Conservation (phyloP, 2,113 vertebrate genomes). For the Hypomesus transpacificus region DNA sequence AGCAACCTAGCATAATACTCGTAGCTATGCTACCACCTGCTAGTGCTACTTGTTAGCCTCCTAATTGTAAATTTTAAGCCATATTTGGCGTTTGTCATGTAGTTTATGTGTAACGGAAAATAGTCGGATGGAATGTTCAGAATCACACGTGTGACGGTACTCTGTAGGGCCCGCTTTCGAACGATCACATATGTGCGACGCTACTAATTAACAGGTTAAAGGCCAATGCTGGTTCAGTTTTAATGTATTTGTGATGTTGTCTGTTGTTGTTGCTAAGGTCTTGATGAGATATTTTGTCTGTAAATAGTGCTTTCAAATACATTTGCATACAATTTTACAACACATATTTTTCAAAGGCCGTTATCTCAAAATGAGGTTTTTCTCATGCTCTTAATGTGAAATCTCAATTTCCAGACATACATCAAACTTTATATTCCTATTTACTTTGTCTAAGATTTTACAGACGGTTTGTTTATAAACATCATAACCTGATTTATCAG, state of each 20-base stretch:
- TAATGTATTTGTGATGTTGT: background rate
- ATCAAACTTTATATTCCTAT: background rate
- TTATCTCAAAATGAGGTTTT: background rate
- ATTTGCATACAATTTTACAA: conserved; percentile 1
- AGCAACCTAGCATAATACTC: too few species aligned
- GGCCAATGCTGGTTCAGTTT: background rate
- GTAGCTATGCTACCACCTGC: too few species aligned
- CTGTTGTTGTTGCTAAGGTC: background rate
- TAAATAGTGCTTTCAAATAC: background rate
- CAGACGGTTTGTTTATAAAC: background rate
- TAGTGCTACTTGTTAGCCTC: too few species aligned
- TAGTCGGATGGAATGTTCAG: too few species aligned
- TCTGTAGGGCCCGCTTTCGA: too few species aligned
- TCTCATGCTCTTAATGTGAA: background rate
- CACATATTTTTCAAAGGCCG: conserved; percentile 4
- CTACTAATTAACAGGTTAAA: too few species aligned
- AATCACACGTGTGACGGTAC: too few species aligned
- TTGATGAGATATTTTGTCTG: conserved; percentile 6
- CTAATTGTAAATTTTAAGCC: too few species aligned
- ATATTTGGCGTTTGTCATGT: too few species aligned
- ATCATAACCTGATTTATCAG: background rate
- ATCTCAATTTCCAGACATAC: background rate
- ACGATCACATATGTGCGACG: too few species aligned
- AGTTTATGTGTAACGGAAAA: too few species aligned
- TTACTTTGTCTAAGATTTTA: background rate